Percentiles rank a stretch among this genome's conserved stretches.
Evolutionary conservation across 2,797 vertebrate species (phyloP).

Genomic region (Trematomus bernacchii): DNA sequence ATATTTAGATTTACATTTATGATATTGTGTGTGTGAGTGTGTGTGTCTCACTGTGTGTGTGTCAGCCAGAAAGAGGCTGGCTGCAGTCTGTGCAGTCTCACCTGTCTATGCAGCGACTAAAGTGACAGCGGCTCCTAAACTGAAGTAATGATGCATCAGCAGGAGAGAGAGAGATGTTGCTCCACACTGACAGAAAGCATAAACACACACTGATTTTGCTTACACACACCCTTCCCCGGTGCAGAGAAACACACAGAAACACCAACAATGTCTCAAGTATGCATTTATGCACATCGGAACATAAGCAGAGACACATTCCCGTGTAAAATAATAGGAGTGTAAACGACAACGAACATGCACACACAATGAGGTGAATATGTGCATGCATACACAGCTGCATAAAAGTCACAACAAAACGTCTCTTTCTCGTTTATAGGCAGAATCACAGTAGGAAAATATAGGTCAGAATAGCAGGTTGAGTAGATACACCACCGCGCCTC

Average conservation of each 20-base stretch:
- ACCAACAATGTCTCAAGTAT: constrained; percentile 42
- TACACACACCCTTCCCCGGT: constrained; percentile 45
- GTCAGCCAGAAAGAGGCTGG: constrained; percentile 26
- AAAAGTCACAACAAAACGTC: constrained; percentile 26
- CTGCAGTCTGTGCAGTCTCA: constrained; percentile 57
- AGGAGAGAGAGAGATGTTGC: constrained; percentile 53
- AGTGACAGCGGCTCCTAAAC: constrained; percentile 66
- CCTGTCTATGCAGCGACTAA: constrained; percentile 35
- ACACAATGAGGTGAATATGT: constrained; percentile 48
- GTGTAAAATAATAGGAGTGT: constrained; percentile 47
- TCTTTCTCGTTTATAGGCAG: constrained; percentile 13
- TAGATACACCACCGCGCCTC: constrained; percentile 47
- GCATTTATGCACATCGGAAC: constrained; percentile 52
- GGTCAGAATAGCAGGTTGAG: constrained; percentile 78
- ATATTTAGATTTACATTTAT: constrained; percentile 12
- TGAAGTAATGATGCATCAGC: constrained; percentile 62
- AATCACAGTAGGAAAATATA: constrained; percentile 72
- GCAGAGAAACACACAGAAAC: constrained; percentile 52
- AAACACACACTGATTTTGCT: constrained; percentile 78
- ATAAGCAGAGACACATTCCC: constrained; percentile 28
- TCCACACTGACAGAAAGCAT: constrained; percentile 71
- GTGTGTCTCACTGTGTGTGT: constrained; percentile 33
- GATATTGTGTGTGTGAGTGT: not conserved
- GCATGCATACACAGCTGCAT: constrained; percentile 19
- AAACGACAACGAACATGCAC: constrained; percentile 28